phyloP scores from a whole-genome alignment of 2,888 invertebrate species.

The Lathronympha strigana region DNA sequence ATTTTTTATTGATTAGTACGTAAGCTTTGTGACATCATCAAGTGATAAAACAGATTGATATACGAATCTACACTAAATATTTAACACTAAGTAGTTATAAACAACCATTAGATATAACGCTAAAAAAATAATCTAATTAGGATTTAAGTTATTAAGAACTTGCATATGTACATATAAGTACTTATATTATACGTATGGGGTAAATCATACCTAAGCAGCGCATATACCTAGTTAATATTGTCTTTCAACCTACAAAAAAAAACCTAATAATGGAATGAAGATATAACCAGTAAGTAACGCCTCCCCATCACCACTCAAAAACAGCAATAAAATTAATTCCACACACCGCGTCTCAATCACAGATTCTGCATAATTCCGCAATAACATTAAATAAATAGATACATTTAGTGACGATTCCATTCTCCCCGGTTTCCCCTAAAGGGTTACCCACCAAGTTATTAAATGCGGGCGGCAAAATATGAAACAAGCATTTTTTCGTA shows the following conservation, averaged over 20 bases:
- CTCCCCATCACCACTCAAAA: slow-evolving; percentile 26
- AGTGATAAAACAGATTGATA: too few relatives aligned
- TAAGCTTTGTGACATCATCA: slow-evolving; percentile 20
- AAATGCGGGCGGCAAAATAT: slow-evolving; percentile 50
- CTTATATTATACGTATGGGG: too few relatives aligned
- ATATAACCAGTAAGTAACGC: slow-evolving; percentile 11
- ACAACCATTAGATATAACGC: too few relatives aligned
- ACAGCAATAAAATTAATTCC: slow-evolving; percentile 28
- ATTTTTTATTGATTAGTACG: slow-evolving; percentile 20
- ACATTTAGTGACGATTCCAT: slow-evolving; percentile 38
- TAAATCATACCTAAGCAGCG: too few relatives aligned
- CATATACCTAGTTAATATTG: too few relatives aligned
- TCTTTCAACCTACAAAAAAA: background rate
- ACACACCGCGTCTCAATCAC: slow-evolving; percentile 26
- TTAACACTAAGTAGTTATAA: too few relatives aligned
- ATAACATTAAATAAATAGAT: slow-evolving; percentile 41
- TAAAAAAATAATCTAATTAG: too few relatives aligned
- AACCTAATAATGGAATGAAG: background rate
- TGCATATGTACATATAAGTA: too few relatives aligned
- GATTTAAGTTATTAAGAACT: too few relatives aligned
- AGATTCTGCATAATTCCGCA: slow-evolving; percentile 30
- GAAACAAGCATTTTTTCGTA: slow-evolving; percentile 49
- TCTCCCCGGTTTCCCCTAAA: slow-evolving; percentile 43
- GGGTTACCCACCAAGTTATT: slow-evolving; percentile 48
- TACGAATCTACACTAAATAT: too few relatives aligned